Evolutionary conservation across 2,113 vertebrate genomes (phyloP).

Genomic region (Arvicanthis niloticus): DNA sequence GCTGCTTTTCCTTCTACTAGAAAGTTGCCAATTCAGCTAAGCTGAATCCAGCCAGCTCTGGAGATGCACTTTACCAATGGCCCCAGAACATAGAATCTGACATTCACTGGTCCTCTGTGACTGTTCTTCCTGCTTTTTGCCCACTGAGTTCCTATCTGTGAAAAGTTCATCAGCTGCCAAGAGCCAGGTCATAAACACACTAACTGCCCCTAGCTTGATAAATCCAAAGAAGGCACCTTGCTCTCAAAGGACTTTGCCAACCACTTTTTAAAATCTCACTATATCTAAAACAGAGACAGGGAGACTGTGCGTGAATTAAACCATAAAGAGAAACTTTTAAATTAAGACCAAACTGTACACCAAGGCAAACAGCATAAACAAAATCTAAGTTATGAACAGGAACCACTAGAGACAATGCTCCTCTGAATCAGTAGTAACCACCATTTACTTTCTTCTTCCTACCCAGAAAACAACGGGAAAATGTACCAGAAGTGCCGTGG

Average conservation of each 20-base stretch:
- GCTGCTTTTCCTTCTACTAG: background rate
- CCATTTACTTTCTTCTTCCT: background rate
- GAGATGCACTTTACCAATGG: background rate
- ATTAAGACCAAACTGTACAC: slow-evolving; percentile 21
- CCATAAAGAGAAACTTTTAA: background rate
- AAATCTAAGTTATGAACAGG: background rate
- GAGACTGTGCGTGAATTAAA: background rate
- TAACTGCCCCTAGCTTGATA: background rate
- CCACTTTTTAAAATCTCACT: background rate
- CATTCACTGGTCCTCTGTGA: background rate
- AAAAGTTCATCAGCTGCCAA: background rate
- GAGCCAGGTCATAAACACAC: background rate
- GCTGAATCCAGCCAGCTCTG: no score
- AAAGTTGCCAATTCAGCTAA: background rate
- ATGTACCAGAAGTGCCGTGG: background rate
- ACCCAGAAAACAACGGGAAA: background rate
- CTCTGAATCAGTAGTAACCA: background rate
- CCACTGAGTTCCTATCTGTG: background rate
- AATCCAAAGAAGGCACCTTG: background rate
- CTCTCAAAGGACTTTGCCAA: background rate
- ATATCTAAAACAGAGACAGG: slow-evolving; percentile 17
- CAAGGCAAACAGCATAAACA: background rate
- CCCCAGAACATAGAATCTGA: background rate
- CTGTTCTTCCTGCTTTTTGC: background rate
- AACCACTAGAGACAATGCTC: background rate